Evolutionary conservation across 2,113 vertebrate species (phyloP).

Genomic region (Etia nguti): DNA sequence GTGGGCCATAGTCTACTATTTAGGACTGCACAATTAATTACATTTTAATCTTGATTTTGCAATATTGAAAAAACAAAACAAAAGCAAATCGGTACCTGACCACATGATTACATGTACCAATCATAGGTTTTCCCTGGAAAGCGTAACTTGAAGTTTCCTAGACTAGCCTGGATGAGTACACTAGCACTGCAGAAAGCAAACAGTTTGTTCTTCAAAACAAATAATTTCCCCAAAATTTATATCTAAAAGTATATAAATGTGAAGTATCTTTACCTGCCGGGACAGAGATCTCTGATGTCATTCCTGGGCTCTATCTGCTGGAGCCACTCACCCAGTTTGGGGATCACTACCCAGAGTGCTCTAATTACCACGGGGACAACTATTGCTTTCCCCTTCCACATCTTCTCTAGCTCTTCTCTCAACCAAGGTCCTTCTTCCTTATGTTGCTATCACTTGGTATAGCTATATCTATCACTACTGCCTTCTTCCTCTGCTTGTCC

Average conservation of each 20-base stretch:
- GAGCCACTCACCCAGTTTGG: neutral
- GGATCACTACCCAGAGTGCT: neutral
- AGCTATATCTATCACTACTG: neutral
- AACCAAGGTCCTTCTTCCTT: neutral
- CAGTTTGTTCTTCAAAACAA: neutral
- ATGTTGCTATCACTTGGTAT: neutral
- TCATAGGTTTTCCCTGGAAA: neutral
- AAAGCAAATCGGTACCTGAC: neutral
- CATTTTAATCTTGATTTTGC: neutral
- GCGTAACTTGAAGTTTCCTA: neutral
- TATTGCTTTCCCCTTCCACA: neutral
- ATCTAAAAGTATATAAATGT: neutral
- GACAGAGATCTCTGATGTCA: neutral
- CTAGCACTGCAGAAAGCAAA: neutral
- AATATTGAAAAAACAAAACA: neutral
- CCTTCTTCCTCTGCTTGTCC: neutral
- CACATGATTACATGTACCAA: accelerated
- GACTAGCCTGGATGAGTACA: neutral
- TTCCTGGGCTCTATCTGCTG: neutral
- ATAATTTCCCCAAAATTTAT: neutral
- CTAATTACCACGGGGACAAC: neutral
- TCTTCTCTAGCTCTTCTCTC: neutral
- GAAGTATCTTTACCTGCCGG: neutral
- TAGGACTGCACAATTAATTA: accelerated
- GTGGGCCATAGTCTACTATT: neutral